These are phyloP conservation scores for Clarias platycephalus DNA, from an alignment of 2,797 vertebrate species.

Conservation along the genomic window DNA sequence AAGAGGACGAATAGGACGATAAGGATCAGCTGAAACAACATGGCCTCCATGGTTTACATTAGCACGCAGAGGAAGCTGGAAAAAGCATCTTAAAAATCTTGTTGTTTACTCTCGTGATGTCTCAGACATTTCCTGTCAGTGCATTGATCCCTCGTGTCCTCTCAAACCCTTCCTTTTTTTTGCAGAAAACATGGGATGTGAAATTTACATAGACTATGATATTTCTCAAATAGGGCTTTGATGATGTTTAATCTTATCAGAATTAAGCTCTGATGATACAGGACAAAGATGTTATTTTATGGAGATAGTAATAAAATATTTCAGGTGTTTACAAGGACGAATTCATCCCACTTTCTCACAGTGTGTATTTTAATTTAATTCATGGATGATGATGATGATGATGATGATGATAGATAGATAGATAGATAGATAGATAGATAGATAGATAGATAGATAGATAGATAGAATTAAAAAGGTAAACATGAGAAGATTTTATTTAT, in stretches of 20 bases:
- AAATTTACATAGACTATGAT: too few species aligned
- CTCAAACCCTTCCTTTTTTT: background rate
- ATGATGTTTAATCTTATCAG: conserved; percentile 46
- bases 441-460: too few species aligned
- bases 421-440: background rate
- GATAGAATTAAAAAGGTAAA: background rate
- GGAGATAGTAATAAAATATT: background rate
- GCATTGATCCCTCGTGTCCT: too few species aligned
- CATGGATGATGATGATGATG: background rate
- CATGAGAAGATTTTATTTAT: background rate
- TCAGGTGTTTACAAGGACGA: background rate
- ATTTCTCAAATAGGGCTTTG: background rate
- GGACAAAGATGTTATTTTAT: background rate
- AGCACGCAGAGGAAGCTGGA: background rate
- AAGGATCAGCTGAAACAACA: background rate
- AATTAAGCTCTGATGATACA: conserved; percentile 17
- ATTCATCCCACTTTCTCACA: background rate
- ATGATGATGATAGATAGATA: background rate
- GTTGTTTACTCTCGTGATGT: background rate
- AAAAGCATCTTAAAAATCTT: background rate
- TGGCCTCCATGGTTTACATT: background rate
- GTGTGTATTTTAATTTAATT: background rate
- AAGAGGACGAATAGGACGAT: background rate
- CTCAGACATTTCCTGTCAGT: background rate
- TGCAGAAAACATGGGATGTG: too few species aligned